Conservation (phyloP, 2,113 vertebrate genomes). For the Ceyx melanurus region DNA sequence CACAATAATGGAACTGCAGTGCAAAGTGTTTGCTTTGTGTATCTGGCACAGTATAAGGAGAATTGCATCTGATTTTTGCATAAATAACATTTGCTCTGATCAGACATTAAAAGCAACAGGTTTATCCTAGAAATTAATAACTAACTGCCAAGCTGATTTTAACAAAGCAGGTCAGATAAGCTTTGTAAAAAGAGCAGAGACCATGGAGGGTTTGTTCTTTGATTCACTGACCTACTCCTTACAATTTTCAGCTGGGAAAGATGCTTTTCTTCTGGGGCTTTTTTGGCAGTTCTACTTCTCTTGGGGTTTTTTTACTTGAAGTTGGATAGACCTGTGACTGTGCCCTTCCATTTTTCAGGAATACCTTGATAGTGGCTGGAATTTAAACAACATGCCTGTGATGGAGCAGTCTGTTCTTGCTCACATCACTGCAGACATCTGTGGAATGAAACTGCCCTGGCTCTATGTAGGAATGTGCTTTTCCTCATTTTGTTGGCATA, state of each 20-base stretch:
- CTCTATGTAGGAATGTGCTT: slow-evolving; percentile 99
- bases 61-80: background rate
- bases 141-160: background rate
- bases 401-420: slow-evolving; percentile 96
- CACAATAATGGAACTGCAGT: background rate
- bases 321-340: background rate
- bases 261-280: background rate
- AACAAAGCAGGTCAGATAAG: background rate
- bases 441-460: slow-evolving; percentile 98
- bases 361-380: slow-evolving; percentile 95
- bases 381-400: slow-evolving; percentile 98
- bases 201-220: background rate
- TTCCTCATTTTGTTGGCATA: slow-evolving; percentile 99
- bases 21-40: background rate
- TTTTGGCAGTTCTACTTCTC: background rate
- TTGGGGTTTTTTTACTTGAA: background rate
- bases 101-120: background rate
- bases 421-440: slow-evolving; percentile 97
- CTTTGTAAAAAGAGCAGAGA: background rate
- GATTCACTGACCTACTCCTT: background rate
- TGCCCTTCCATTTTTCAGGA: slow-evolving; percentile 76
- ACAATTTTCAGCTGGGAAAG: background rate
- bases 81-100: background rate
- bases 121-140: background rate
- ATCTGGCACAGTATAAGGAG: background rate